Conservation (phyloP, 2,797 vertebrate genomes). For the Halcyon smyrnensis region DNA sequence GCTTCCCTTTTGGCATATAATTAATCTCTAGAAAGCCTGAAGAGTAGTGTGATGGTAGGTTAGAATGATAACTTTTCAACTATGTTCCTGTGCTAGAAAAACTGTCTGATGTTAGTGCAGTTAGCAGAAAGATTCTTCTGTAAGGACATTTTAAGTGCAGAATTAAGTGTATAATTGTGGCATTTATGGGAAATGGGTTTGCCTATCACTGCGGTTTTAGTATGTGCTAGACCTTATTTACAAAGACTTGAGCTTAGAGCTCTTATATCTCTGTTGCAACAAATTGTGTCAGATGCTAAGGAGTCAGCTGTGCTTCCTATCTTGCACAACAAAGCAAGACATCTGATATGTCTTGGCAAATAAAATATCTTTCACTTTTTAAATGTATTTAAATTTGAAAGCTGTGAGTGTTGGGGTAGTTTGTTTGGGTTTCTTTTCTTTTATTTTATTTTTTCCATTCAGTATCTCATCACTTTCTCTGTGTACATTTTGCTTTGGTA, state of each 20-base stretch:
- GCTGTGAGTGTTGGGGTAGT: not conserved
- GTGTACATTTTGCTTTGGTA: not conserved
- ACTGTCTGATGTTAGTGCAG: not conserved
- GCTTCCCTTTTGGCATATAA: not conserved
- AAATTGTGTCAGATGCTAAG: not conserved
- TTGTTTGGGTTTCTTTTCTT: not conserved
- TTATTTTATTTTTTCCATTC: not conserved
- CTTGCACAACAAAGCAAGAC: conserved; percentile 16
- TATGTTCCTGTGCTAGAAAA: not conserved
- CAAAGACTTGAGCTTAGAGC: not conserved
- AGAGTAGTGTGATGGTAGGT: not conserved
- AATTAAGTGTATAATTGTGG: not conserved
- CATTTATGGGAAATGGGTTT: not conserved
- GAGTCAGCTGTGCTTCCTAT: not conserved
- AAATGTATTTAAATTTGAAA: conserved; percentile 18
- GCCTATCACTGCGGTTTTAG: not conserved
- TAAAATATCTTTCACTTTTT: not conserved
- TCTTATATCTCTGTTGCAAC: not conserved
- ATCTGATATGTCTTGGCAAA: not conserved
- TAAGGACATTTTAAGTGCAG: not conserved
- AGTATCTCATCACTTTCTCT: not conserved
- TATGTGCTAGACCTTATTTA: not conserved
- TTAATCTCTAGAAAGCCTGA: not conserved
- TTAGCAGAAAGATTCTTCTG: not conserved
- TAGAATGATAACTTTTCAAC: not conserved